phyloP scores from a whole-genome alignment of 2,113 vertebrate species.

The Alces alces region DNA sequence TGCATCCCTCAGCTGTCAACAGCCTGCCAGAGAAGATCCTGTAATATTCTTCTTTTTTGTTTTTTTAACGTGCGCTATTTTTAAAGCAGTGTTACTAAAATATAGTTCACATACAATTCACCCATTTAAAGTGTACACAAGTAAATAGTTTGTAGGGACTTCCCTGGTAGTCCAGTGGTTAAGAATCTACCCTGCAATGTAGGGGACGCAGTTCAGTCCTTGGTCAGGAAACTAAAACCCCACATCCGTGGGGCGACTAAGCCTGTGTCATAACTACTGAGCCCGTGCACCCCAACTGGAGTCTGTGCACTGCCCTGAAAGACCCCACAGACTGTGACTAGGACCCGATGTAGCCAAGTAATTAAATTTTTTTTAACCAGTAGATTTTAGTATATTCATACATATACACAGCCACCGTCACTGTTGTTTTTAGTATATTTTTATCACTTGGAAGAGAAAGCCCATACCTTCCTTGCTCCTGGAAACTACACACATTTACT shows the following conservation, averaged over 20 bases:
- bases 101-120: no score
- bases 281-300: neutral
- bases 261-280: neutral
- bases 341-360: neutral
- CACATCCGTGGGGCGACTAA: neutral
- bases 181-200: neutral
- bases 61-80: neutral
- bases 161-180: neutral
- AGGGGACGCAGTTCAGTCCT: neutral
- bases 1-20: neutral
- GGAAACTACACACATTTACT: neutral
- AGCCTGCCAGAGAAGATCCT: neutral
- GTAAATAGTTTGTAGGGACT: accelerated
- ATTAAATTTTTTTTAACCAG: accelerated
- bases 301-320: neutral
- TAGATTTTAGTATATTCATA: neutral
- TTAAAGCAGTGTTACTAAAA: no score
- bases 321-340: neutral
- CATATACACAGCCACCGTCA: accelerated
- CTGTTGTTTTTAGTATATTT: accelerated
- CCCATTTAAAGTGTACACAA: neutral
- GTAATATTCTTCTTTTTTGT: no score
- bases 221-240: neutral
- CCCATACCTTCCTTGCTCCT: neutral
- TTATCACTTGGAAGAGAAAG: neutral